Percentiles rank a stretch among this genome's conserved stretches.
These are phyloP conservation scores for Erebia aethiops DNA, from an alignment of 2,888 invertebrate species.

Conservation along the genomic window DNA sequence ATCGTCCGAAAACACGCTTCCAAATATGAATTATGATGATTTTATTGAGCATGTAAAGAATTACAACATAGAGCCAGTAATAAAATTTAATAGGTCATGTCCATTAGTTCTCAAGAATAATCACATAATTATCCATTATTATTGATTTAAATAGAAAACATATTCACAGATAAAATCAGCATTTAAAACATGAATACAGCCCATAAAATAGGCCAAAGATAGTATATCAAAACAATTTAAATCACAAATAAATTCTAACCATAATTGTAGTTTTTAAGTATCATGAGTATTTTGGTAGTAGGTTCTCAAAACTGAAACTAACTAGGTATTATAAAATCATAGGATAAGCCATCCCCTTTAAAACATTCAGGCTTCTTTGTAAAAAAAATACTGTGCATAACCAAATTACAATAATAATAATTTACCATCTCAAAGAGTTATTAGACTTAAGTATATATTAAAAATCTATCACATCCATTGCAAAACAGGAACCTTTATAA, in stretches of 20 bases:
- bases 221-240: background rate
- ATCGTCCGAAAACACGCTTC: no score
- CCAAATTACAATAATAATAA: no score
- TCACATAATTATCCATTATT: slow-evolving; percentile 5
- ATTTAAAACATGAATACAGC: slow-evolving; percentile 4
- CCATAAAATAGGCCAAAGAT: background rate
- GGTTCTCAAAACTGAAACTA: no score
- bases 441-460: no score
- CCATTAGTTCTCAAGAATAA: slow-evolving; percentile 9
- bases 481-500: no score
- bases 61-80: slow-evolving; percentile 10
- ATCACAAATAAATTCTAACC: background rate
- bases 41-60: background rate
- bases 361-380: no score
- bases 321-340: no score
- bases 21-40: no score
- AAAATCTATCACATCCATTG: no score
- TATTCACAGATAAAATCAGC: slow-evolving; percentile 1
- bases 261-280: background rate
- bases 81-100: slow-evolving; percentile 13
- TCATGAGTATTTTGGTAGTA: background rate
- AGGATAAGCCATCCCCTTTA: no score
- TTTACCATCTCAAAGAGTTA: no score
- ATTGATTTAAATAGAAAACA: background rate
- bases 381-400: no score